A percentile compares a stretch with the other conserved stretches of the same genome.
These are phyloP conservation scores for Thamnaconus septentrionalis DNA, from an alignment of 2,113 vertebrate species.

Conservation along the genomic window DNA sequence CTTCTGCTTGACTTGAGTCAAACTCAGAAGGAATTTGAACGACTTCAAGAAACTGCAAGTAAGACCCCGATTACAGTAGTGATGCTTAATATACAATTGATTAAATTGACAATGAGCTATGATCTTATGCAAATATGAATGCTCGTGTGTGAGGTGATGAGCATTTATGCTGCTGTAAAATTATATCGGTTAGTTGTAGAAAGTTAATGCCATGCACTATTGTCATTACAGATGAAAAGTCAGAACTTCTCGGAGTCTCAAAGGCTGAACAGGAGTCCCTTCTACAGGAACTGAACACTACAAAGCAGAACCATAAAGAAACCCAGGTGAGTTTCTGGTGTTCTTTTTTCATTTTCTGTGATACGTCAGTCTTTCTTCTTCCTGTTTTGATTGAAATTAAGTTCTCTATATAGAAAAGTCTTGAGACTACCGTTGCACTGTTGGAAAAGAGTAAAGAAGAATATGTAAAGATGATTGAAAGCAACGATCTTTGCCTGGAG, in stretches of 20 bases:
- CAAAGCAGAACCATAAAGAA: slow-evolving; percentile 75
- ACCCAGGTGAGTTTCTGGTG: slow-evolving; percentile 71
- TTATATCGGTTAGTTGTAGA: no score
- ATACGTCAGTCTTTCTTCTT: not conserved
- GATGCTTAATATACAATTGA: no score
- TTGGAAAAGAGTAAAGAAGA: slow-evolving; percentile 74
- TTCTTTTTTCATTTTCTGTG: not conserved
- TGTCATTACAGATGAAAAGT: slow-evolving; percentile 69
- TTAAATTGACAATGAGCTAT: no score
- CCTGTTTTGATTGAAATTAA: slow-evolving; percentile 26
- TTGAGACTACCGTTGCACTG: slow-evolving; percentile 67
- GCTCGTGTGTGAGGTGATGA: no score
- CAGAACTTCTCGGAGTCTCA: slow-evolving; percentile 75
- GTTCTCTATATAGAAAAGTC: slow-evolving; percentile 60
- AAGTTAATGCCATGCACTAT: no score
- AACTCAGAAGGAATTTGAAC: slow-evolving; percentile 70
- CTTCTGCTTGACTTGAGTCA: slow-evolving; percentile 76
- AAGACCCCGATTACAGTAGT: slow-evolving; percentile 43
- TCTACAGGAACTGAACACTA: slow-evolving; percentile 75
- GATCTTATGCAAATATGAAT: no score
- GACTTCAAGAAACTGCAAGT: slow-evolving; percentile 82
- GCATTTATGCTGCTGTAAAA: no score
- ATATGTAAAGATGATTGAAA: slow-evolving; percentile 71
- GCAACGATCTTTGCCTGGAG: slow-evolving; percentile 77
- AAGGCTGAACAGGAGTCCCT: slow-evolving; percentile 74